Evolutionary conservation across 1,140 invertebrate species (phyloP).

Genomic region (Antheraea mylitta): DNA sequence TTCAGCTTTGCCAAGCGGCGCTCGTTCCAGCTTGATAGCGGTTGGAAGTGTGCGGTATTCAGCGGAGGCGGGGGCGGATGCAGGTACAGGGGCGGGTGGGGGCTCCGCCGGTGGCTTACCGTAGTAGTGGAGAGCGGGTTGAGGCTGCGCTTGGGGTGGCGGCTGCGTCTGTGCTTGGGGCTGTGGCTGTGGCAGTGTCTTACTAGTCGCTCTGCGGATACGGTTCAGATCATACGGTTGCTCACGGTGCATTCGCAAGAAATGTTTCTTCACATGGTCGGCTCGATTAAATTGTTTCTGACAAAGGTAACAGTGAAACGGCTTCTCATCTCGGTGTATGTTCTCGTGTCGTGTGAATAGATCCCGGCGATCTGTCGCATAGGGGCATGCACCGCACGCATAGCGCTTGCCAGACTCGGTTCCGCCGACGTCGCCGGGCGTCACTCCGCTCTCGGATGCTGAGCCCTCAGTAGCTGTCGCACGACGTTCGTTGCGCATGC

Average conservation of each 20-base stretch:
- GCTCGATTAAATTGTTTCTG: constrained; percentile 95
- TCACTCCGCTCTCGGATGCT: constrained; percentile 30
- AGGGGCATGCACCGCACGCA: constrained; percentile 91
- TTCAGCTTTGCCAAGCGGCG: constrained; percentile 51
- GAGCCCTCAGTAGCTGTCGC: constrained; percentile 24
- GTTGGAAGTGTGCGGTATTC: constrained; percentile 50
- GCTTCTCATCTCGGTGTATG: constrained; percentile 96
- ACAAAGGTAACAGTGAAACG: constrained; percentile 95
- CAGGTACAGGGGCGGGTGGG: constrained; percentile 77
- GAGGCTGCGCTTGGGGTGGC: constrained; percentile 64
- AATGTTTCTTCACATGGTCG: constrained; percentile 97
- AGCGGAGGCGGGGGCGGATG: constrained; percentile 80
- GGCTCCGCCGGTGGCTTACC: constrained; percentile 39
- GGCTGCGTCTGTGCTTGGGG: constrained; percentile 78
- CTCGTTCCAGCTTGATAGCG: constrained; percentile 49
- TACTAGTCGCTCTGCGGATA: constrained; percentile 82
- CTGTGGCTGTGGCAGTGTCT: constrained; percentile 75
- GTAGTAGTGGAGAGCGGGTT: constrained; percentile 34
- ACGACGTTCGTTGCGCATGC: constrained; percentile 44
- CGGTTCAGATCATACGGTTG: constrained; percentile 91
- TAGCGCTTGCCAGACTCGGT: constrained; percentile 84
- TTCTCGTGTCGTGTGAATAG: constrained; percentile 97
- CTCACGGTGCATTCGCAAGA: constrained; percentile 93
- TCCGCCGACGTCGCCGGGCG: constrained; percentile 31
- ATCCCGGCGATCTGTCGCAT: constrained; percentile 94